phyloP scores from a whole-genome alignment of 2,113 vertebrate genomes.

The Periophthalmus modestus region DNA sequence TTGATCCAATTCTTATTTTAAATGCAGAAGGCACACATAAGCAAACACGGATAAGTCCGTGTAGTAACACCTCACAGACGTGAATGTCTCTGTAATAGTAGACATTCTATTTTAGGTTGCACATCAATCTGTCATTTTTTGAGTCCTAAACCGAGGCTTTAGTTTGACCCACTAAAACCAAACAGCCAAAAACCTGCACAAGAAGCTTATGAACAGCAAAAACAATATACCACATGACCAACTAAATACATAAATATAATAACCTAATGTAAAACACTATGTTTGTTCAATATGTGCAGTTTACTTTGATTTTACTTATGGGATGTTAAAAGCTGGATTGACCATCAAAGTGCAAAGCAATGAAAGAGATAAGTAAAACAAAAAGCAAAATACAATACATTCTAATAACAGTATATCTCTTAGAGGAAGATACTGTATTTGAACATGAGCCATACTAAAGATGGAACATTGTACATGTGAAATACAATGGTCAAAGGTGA shows the following conservation, averaged over 20 bases:
- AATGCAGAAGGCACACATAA: not conserved
- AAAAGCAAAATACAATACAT: not conserved
- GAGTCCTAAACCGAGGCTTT: constrained; percentile 6
- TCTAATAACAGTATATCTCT: not conserved
- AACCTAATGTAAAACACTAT: too few species aligned
- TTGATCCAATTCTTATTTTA: constrained; percentile 4
- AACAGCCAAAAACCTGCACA: not conserved
- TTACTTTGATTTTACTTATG: not conserved
- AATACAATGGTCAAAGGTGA: not conserved
- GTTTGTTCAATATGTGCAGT: too few species aligned
- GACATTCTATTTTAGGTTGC: not conserved
- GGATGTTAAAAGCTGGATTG: not conserved
- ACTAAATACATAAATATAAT: not conserved
- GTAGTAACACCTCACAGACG: constrained; percentile 20
- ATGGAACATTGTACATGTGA: not conserved
- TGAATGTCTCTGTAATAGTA: not conserved
- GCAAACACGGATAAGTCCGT: constrained; percentile 21
- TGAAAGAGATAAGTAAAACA: not conserved
- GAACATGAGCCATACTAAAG: not conserved
- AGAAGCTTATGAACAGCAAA: not conserved
- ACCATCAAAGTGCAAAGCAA: not conserved
- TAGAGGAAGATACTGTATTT: not conserved
- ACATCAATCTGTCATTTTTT: constrained; percentile 14
- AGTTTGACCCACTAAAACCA: constrained; percentile 25
- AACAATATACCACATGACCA: not conserved